Percentiles rank a stretch among this genome's conserved stretches.
These are phyloP conservation scores for Koerneria pararmatus DNA, from an alignment of 2,888 invertebrate genomes.

Conservation along the genomic window DNA sequence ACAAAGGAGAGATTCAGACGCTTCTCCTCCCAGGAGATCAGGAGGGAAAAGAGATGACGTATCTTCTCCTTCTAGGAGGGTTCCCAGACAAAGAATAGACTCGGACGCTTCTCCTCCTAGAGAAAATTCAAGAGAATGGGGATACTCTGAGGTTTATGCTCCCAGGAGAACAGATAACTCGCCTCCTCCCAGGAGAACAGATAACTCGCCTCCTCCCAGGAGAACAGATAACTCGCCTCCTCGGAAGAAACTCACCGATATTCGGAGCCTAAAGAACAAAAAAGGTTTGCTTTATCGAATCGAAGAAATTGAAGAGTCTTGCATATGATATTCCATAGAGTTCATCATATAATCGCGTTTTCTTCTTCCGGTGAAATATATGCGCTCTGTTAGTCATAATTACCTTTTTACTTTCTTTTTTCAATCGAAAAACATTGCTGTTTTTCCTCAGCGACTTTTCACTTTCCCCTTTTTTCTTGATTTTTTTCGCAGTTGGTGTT, in stretches of 20 bases:
- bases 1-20: conserved; percentile 18
- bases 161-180: conserved; percentile 5
- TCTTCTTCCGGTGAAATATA: no score
- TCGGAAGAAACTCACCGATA: no score
- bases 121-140: no score
- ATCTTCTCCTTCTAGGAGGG: no score
- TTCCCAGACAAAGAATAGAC: background rate
- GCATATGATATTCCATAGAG: no score
- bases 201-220: background rate
- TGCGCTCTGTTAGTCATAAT: no score
- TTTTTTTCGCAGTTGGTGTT: background rate
- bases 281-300: no score
- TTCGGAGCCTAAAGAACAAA: no score
- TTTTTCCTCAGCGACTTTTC: background rate
- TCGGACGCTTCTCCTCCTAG: conserved; percentile 11
- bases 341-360: no score
- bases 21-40: conserved; percentile 7
- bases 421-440: background rate
- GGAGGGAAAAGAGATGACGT: background rate
- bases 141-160: no score
- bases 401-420: background rate
- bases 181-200: conserved; percentile 9
- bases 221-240: no score
- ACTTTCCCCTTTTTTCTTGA: background rate
- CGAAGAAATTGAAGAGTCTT: no score